Conservation (phyloP, 2,113 vertebrate species). For the Dipodomys stephensi region DNA sequence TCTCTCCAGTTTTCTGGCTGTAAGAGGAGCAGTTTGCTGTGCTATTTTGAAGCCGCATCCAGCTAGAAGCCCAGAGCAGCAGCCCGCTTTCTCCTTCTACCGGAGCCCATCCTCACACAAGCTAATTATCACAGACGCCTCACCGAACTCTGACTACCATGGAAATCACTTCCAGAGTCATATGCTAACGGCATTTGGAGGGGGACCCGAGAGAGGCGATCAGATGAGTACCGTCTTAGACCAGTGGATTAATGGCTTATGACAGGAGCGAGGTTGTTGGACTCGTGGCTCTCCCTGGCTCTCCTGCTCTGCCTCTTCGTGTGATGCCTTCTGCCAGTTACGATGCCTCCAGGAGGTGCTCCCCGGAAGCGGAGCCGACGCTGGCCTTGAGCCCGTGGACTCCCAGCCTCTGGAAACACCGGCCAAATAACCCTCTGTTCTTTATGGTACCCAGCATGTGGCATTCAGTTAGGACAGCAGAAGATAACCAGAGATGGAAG, state of each 20-base stretch:
- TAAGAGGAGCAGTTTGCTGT: not conserved
- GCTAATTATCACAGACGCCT: no score
- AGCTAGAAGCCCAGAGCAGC: not conserved
- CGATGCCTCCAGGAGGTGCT: not conserved
- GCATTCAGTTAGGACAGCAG: not conserved
- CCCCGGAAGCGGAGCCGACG: no score
- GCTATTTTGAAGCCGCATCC: not conserved
- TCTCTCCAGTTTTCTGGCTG: not conserved
- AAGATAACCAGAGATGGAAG: no score
- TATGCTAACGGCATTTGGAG: not conserved
- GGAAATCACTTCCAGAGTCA: not conserved
- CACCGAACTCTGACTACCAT: not conserved
- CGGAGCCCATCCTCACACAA: no score
- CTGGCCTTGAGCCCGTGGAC: rapidly evolving
- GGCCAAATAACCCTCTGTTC: not conserved
- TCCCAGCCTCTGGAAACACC: not conserved
- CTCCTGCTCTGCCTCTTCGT: not conserved
- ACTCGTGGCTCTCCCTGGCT: not conserved
- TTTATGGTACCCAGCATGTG: no score
- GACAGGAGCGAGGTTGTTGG: not conserved
- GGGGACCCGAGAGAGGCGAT: no score
- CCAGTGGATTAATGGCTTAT: no score
- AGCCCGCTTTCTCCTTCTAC: not conserved
- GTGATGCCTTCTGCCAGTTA: no score
- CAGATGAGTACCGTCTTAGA: rapidly evolving